Evolutionary conservation across 2,888 invertebrate genomes (phyloP), one percentile per base, ranked within the genome.

Genomic region (Synergus laeviventris): DNA sequence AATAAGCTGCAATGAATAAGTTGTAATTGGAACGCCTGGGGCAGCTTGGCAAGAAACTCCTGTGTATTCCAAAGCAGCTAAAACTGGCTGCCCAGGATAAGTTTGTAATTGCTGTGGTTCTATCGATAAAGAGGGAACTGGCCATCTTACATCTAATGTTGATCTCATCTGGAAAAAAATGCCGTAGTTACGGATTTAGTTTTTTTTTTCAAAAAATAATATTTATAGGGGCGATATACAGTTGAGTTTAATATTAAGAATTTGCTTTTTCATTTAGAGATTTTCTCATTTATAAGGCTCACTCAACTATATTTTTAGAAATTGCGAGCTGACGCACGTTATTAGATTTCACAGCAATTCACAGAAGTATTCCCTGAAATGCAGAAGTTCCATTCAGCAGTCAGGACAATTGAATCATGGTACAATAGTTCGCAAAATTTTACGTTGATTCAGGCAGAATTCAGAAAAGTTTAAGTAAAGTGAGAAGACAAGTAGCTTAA

Each of bases 101-200:
- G 97, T 97, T 85, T 94, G 94, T 74, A 97, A 94, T 84, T 94
- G 94, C 85, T 95, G 95, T 4, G 96, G 96, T 76, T 94, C 95
- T 73, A 96, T 92, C 74, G 94, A 93, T 83, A 97, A 90, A 79
- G 93, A 93, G 1, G 96, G 95, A 78, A 93, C 93, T 8, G 97
- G 96, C 97, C 97, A 97, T 90, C 95, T 93, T 8, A 97, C 96
- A 85, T 97, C 96, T 85, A 97, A 92, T 78, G 94, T 79, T 90
- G 86, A 86, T 81, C 84, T 87, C 80, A 87, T 86, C 89, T 89
- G 73, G 73, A 5, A 60, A 75, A 76, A 14, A 54, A 74, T 11
- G 9, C 2, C 56, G 18, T 11, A 21, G n/a, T 56, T 56, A 56
- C 1, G 9, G 11, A 56, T 56, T 11, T 1, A 11, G 9, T 16